Conservation (phyloP, 2,113 vertebrate genomes). For the Gobius niger region DNA sequence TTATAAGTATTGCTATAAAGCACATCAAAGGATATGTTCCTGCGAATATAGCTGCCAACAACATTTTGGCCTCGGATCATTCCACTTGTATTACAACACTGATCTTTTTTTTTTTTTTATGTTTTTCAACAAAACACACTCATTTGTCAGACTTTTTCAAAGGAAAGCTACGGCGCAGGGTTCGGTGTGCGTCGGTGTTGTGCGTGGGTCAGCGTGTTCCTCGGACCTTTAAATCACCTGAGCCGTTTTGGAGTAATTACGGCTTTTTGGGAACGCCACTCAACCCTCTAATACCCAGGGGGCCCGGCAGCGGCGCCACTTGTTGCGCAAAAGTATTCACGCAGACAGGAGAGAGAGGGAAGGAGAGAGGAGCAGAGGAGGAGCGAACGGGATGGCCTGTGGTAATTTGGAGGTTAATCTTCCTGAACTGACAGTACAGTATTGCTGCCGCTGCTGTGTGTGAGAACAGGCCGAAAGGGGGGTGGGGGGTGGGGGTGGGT, state of each 20-base stretch:
- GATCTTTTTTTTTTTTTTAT: slow-evolving; percentile 10
- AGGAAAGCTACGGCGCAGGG: slow-evolving; percentile 24
- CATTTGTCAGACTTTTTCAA: slow-evolving; percentile 14
- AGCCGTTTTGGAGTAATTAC: slow-evolving; percentile 70
- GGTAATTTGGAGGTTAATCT: slow-evolving; percentile 75
- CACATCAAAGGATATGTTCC: background rate
- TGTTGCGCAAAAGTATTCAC: slow-evolving; percentile 70
- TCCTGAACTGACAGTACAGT: slow-evolving; percentile 66
- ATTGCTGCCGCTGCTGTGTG: slow-evolving; percentile 43
- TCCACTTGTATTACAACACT: slow-evolving; percentile 13
- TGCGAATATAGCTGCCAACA: background rate
- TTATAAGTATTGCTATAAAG: background rate
- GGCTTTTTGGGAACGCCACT: slow-evolving; percentile 69
- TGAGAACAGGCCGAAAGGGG: slow-evolving; percentile 28
- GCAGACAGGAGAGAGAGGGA: slow-evolving; percentile 46
- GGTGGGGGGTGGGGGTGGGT: slow-evolving; percentile 13
- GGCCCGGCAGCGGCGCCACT: slow-evolving; percentile 72
- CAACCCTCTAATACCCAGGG: slow-evolving; percentile 74
- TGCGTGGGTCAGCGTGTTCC: slow-evolving; percentile 69
- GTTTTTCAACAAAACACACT: background rate
- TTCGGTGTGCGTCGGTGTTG: slow-evolving; percentile 42
- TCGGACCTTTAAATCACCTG: slow-evolving; percentile 71
- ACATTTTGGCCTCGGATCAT: background rate
- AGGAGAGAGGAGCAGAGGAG: slow-evolving; percentile 12
- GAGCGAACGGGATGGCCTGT: slow-evolving; percentile 48